These are phyloP conservation scores for Anolis sagrei DNA, from an alignment of 2,113 vertebrate genomes.

Conservation along the genomic window DNA sequence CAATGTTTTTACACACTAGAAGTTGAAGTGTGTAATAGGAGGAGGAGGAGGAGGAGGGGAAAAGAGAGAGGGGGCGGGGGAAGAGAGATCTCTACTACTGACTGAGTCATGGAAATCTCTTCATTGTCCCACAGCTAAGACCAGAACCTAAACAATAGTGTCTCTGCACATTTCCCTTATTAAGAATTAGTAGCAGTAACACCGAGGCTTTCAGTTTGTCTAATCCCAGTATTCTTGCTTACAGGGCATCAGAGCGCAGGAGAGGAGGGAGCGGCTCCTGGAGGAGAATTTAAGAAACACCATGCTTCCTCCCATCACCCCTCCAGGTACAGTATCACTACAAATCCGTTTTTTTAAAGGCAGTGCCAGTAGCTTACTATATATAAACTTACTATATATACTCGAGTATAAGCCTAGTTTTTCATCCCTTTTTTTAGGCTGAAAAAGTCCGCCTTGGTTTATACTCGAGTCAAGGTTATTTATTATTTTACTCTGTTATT, in stretches of 20 bases:
- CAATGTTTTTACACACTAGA: not conserved
- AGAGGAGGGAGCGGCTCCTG: too few species aligned
- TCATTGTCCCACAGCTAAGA: not conserved
- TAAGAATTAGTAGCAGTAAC: not conserved
- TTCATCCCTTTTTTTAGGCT: too few species aligned
- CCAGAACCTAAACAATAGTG: not conserved
- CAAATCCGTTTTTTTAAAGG: not conserved
- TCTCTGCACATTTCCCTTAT: not conserved
- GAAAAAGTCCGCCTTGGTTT: too few species aligned
- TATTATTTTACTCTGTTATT: too few species aligned
- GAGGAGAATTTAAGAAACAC: too few species aligned
- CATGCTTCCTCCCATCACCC: not conserved
- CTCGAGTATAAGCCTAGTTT: too few species aligned
- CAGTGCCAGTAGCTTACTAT: not conserved
- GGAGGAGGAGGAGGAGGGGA: too few species aligned
- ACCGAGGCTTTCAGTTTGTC: not conserved
- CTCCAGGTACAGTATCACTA: conserved; percentile 1
- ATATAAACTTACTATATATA: too few species aligned
- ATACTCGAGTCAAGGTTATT: too few species aligned
- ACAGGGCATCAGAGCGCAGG: conserved; percentile 1
- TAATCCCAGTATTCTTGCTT: not conserved
- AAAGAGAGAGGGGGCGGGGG: not conserved
- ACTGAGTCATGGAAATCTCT: not conserved
- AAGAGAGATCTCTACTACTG: too few species aligned
- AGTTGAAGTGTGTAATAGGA: not conserved